phyloP scores from a whole-genome alignment of 2,797 vertebrate species.

The Eleutherodactylus coqui region DNA sequence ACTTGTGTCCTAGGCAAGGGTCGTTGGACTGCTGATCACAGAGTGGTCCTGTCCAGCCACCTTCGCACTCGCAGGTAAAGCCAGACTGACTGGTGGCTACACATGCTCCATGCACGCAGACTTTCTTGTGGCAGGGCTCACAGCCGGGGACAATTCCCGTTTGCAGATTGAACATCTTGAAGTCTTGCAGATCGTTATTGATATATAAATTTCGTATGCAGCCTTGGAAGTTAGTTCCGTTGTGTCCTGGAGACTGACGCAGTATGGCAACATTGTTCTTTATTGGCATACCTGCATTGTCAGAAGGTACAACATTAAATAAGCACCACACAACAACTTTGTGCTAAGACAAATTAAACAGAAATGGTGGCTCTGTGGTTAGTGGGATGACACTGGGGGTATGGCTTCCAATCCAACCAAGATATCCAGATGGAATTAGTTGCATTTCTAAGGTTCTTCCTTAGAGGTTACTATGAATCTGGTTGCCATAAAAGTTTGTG shows the following conservation, averaged over 20 bases:
- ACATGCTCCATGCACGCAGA: conserved; percentile 90
- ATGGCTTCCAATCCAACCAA: background rate
- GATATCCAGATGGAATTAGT: background rate
- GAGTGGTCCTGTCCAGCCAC: conserved; percentile 89
- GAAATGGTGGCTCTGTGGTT: background rate
- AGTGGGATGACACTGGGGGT: background rate
- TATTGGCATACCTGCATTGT: conserved; percentile 87
- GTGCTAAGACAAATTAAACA: background rate
- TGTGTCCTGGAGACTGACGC: conserved; percentile 86
- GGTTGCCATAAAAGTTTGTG: background rate
- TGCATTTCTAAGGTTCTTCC: background rate
- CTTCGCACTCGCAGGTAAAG: conserved; percentile 92
- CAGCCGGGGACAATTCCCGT: conserved; percentile 93
- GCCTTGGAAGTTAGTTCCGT: conserved; percentile 93
- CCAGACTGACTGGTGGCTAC: conserved; percentile 85
- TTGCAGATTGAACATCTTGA: conserved; percentile 83
- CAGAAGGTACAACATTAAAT: conserved; percentile 54
- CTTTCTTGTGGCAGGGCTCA: conserved; percentile 90
- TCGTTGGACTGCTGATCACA: conserved; percentile 93
- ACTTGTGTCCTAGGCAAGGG: conserved; percentile 97
- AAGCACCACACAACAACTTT: background rate
- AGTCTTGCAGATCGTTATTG: conserved; percentile 93
- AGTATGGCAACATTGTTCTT: conserved; percentile 85
- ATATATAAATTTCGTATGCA: conserved; percentile 94
- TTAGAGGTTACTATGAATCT: background rate